Conservation (phyloP, 2,888 invertebrate genomes). For the Glomeris marginata region DNA sequence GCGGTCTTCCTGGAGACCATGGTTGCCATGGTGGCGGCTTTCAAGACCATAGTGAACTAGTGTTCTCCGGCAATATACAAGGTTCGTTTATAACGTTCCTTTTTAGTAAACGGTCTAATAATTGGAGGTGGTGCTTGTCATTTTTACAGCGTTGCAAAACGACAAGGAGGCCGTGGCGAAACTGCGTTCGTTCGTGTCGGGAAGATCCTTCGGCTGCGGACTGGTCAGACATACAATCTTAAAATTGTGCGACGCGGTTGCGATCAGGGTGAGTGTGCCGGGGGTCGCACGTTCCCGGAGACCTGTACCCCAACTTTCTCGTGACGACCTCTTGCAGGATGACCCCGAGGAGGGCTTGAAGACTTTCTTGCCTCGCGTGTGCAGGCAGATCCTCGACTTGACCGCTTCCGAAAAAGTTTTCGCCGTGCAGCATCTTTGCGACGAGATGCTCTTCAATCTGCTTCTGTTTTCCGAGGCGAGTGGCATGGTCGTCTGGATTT, state of each 20-base stretch:
- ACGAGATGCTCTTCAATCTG: slow-evolving; percentile 60
- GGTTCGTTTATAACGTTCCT: slow-evolving; percentile 19
- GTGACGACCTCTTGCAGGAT: slow-evolving; percentile 29
- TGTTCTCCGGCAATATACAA: slow-evolving; percentile 47
- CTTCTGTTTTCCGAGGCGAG: slow-evolving; percentile 51
- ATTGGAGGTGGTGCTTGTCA: slow-evolving; percentile 10
- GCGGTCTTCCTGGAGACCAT: slow-evolving; percentile 33
- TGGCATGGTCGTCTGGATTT: not conserved
- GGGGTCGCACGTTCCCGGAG: not conserved
- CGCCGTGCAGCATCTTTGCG: slow-evolving; percentile 60
- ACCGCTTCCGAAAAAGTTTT: slow-evolving; percentile 44
- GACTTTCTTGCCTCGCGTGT: slow-evolving; percentile 54
- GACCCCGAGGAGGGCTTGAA: slow-evolving; percentile 54
- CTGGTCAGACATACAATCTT: slow-evolving; percentile 69
- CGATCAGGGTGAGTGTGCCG: slow-evolving; percentile 20
- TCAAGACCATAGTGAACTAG: slow-evolving; percentile 52
- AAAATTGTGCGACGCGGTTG: slow-evolving; percentile 45
- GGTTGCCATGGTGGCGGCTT: slow-evolving; percentile 22
- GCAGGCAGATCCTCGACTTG: slow-evolving; percentile 46
- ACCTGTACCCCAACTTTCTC: slow-evolving; percentile 2
- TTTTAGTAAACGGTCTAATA: not conserved
- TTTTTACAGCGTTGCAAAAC: not conserved
- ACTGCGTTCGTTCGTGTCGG: slow-evolving; percentile 51
- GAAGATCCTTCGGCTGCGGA: slow-evolving; percentile 62
- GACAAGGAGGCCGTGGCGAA: slow-evolving; percentile 51